A percentile compares a stretch with the other conserved stretches of the same genome.
Evolutionary conservation across 2,888 invertebrate species (phyloP).

Genomic region (Muscina levida): DNA sequence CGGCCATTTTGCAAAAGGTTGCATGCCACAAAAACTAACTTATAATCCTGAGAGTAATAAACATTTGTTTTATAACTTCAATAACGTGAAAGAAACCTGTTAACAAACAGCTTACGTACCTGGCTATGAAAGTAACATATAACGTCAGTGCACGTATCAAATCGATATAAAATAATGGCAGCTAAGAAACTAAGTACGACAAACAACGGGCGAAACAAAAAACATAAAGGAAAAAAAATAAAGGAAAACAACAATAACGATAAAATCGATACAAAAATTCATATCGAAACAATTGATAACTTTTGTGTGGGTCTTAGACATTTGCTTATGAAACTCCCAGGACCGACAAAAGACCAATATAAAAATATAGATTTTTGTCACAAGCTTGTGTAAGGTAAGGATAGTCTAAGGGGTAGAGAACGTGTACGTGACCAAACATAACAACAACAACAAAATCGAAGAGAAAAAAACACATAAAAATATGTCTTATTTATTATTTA

Average conservation of each 20-base stretch:
- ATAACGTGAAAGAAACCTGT: background rate
- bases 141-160: conserved; percentile 22
- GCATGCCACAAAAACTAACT: too few species aligned
- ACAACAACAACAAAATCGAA: background rate
- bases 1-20: too few species aligned
- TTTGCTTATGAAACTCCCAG: conserved; percentile 33
- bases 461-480: conserved; percentile 9
- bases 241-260: background rate
- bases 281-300: conserved; percentile 28
- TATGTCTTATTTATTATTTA: background rate
- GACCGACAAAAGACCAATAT: background rate
- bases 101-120: conserved; percentile 1
- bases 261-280: background rate
- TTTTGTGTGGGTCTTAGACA: background rate
- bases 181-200: background rate
- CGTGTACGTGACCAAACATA: conserved; percentile 28
- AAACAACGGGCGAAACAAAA: background rate
- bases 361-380: background rate
- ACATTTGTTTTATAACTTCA: background rate
- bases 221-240: background rate
- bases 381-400: too few species aligned
- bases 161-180: conserved; percentile 38
- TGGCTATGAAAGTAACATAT: background rate
- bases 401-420: too few species aligned
- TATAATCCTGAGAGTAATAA: background rate